Evolutionary conservation across 2,797 vertebrate genomes (phyloP), one percentile per base, ranked within the genome.

Genomic region (Apogon hyalosoma): DNA sequence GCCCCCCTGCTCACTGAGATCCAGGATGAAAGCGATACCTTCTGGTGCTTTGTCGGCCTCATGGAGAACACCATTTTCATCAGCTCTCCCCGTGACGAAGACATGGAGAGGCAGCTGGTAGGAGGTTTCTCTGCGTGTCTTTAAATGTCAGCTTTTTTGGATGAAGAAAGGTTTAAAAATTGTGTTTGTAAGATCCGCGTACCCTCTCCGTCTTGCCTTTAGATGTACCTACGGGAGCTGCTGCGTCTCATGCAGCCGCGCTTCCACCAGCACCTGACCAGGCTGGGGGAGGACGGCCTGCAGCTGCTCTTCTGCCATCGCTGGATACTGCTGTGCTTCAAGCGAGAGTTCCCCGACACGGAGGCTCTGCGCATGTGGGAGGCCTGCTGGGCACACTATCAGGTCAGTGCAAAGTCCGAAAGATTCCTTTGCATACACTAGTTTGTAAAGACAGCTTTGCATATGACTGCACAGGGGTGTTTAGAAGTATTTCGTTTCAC

Each of bases 41-140:
- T 99, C 93, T 99, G 98, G 98, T 98, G 98, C 90, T 99, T 99
- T 11, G 98, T 99, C 11, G 98, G 98, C 33, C 71, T 99, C 89
- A 99, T 99, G 98, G 98, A 99, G 93, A 98, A 98, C 90, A 99
- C 98, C 0, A 98, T 98, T 91, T 99, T 99, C 80, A 92, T 98
- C 92, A 99, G 98, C 90, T 97, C 97, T 0, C 98, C 98, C 0
- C 92, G 97, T 11, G 98, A 99, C 0, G 97, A 99, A 73, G 98
- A 99, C 88, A 99, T 99, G 97, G 98, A 99, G 90, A 95, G 93
- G 67, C 98, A 99, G 90, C 94, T 99, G 96, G 98, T 99, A 92
- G 40, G 77, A 43, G 7, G 52, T 48, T 47, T 59, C 31, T 54
- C 4, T 10, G 19, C 50, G 31, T 21, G 14, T 43, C 11, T 70